A percentile compares a stretch with the other conserved stretches of the same genome.
Evolutionary conservation across 2,888 invertebrate species (phyloP).

Genomic region (Pollenia angustigena): DNA sequence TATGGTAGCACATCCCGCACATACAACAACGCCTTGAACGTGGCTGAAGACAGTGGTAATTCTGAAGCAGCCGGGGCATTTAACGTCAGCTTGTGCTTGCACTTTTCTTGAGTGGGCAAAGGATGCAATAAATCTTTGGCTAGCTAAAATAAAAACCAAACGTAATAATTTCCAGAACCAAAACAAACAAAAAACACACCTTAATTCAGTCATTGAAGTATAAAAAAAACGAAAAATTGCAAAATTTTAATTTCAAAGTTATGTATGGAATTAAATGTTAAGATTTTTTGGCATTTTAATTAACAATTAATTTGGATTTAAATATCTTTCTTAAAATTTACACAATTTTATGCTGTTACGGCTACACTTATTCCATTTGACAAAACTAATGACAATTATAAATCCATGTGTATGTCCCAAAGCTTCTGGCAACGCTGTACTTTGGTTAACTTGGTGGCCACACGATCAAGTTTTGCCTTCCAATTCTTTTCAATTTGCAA

Average conservation of each 20-base stretch:
- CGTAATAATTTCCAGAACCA: constrained; percentile 82
- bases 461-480: no score
- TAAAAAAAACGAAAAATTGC: constrained; percentile 51
- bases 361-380: constrained; percentile 20
- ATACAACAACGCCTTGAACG: constrained; percentile 99
- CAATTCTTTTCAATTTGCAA: no score
- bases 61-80: constrained; percentile 99
- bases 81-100: constrained; percentile 98
- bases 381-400: constrained; percentile 20
- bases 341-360: no score
- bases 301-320: not conserved
- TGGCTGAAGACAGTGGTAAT: constrained; percentile 99
- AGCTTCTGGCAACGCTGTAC: no score
- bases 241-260: constrained; percentile 60
- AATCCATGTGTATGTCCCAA: no score
- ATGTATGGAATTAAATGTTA: constrained; percentile 28
- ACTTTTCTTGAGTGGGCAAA: constrained; percentile 96
- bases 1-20: constrained; percentile 99
- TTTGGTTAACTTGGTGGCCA: no score
- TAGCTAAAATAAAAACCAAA: constrained; percentile 82
- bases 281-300: constrained; percentile 5
- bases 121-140: constrained; percentile 99
- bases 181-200: constrained; percentile 78
- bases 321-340: not conserved
- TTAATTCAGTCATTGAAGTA: not conserved